Conservation (phyloP, 2,888 invertebrate genomes). For the Macrosiphum euphorbiae region DNA sequence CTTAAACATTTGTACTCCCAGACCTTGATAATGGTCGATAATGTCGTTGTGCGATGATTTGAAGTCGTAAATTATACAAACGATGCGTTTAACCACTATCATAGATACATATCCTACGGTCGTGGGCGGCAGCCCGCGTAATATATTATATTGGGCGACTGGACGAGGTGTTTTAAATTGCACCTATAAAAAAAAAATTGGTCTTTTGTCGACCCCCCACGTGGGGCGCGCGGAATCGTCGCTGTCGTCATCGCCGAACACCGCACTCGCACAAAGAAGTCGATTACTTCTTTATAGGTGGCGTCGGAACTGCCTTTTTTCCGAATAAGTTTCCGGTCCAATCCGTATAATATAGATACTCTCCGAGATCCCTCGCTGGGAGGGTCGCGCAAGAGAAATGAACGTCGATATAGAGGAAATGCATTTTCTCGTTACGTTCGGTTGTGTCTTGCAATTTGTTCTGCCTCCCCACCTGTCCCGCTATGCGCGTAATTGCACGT, state of each 20-base stretch:
- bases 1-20: not conserved
- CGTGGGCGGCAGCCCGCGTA: not conserved
- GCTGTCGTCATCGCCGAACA: not conserved
- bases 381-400: not conserved
- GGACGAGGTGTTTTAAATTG: not conserved
- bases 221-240: not conserved
- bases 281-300: constrained; percentile 21
- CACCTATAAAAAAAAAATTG: not conserved
- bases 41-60: not conserved
- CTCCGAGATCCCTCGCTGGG: not conserved
- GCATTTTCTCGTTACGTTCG: not conserved
- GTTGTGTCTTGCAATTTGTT: constrained; percentile 23
- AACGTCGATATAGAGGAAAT: constrained; percentile 2
- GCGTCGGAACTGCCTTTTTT: not conserved
- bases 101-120: not conserved
- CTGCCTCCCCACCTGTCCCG: not conserved
- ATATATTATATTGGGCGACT: not conserved
- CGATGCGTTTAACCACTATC: not conserved
- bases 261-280: not conserved
- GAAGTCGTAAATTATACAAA: not conserved
- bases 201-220: not conserved
- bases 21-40: not conserved
- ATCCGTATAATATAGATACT: not conserved
- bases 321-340: not conserved
- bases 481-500: not conserved